Evolutionary conservation across 2,888 invertebrate species (phyloP).

Genomic region (Phrixothrix hirtus): DNA sequence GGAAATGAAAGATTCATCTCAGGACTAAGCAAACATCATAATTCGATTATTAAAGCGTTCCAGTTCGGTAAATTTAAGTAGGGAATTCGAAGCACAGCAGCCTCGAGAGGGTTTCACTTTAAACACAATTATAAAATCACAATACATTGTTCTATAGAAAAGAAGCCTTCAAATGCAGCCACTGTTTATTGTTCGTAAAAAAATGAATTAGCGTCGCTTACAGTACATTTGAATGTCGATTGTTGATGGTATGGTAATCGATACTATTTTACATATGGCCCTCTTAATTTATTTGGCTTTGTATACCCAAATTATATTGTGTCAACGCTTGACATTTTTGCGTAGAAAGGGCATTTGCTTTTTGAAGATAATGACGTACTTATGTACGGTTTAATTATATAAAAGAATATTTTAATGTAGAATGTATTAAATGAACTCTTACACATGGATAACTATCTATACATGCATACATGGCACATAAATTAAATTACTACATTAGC

Average conservation of each 20-base stretch:
- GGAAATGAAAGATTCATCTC: too few relatives aligned
- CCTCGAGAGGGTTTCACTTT: slow-evolving; percentile 44
- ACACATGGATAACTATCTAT: neutral
- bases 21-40: slow-evolving; percentile 39
- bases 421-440: neutral
- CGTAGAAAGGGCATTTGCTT: too few relatives aligned
- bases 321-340: too few relatives aligned
- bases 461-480: neutral
- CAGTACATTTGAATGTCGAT: slow-evolving; percentile 15
- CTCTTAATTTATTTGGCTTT: slow-evolving; percentile 11
- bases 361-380: too few relatives aligned
- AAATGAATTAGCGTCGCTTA: slow-evolving; percentile 23
- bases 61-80: slow-evolving; percentile 35
- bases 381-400: too few relatives aligned
- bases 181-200: slow-evolving; percentile 32
- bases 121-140: slow-evolving; percentile 47
- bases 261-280: slow-evolving; percentile 17
- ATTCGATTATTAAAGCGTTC: slow-evolving; percentile 46
- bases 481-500: too few relatives aligned
- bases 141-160: slow-evolving; percentile 43
- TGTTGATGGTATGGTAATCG: slow-evolving; percentile 28
- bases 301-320: neutral
- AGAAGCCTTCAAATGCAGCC: slow-evolving; percentile 41
- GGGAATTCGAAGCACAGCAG: slow-evolving; percentile 29
- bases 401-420: too few relatives aligned